Percentiles rank a stretch among this genome's conserved stretches.
Evolutionary conservation across 2,113 vertebrate genomes (phyloP).

Genomic region (Symphodus melops): DNA sequence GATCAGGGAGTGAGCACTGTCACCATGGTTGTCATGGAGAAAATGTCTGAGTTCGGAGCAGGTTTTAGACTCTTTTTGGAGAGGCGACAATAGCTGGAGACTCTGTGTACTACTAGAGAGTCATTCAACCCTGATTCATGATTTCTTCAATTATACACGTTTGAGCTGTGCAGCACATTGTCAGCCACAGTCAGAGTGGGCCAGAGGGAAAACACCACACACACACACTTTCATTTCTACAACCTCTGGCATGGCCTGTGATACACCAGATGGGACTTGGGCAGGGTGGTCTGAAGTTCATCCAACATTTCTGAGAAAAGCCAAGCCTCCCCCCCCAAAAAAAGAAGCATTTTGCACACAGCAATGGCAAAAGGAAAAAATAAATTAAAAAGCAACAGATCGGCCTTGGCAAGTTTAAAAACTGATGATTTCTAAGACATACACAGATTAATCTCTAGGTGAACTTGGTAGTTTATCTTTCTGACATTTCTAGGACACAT

Average conservation of each 20-base stretch:
- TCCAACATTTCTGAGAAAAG: conserved; percentile 73
- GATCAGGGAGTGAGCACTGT: conserved; percentile 36
- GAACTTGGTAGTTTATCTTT: conserved; percentile 42
- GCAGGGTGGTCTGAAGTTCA: conserved; percentile 77
- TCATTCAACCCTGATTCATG: conserved; percentile 66
- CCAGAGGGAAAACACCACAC: conserved; percentile 74
- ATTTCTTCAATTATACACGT: conserved; percentile 64
- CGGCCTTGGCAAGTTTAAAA: conserved; percentile 41
- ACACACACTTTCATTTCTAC: conserved; percentile 76
- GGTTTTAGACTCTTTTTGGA: conserved; percentile 27
- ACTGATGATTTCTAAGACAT: conserved; percentile 7
- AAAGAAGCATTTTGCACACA: conserved; percentile 54
- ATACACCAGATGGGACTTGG: conserved; percentile 77
- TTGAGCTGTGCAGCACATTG: conserved; percentile 61
- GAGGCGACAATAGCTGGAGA: conserved; percentile 51
- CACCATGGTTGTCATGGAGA: conserved; percentile 18
- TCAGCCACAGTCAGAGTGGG: conserved; percentile 61
- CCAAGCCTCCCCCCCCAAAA: conserved; percentile 35
- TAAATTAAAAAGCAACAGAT: conserved; percentile 47
- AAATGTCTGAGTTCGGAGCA: conserved; percentile 21
- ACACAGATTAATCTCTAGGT: conserved; percentile 44
- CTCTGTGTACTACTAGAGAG: conserved; percentile 44
- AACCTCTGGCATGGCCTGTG: conserved; percentile 69
- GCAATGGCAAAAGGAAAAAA: conserved; percentile 41
- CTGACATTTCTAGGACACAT: conserved; percentile 39